Evolutionary conservation across 2,113 vertebrate genomes (phyloP).

Genomic region (Ceuthmochares aereus): DNA sequence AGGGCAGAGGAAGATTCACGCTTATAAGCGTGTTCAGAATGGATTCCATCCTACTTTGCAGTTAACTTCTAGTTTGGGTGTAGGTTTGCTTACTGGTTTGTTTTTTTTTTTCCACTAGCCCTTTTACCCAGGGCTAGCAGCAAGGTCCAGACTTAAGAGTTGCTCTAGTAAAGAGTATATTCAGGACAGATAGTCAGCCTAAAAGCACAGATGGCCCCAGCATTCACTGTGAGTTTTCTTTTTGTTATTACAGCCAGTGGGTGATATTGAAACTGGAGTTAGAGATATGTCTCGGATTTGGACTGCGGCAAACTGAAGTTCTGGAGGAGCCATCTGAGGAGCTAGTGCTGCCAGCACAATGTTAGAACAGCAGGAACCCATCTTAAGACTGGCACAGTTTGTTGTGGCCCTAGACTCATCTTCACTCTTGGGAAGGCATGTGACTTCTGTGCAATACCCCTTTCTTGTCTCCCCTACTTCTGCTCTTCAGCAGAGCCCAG

Average conservation of each 20-base stretch:
- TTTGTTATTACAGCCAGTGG: neutral
- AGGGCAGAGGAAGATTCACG: neutral
- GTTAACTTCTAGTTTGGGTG: neutral
- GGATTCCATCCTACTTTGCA: neutral
- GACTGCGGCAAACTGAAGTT: neutral
- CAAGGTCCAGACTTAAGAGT: neutral
- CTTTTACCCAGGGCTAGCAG: neutral
- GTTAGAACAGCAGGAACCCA: neutral
- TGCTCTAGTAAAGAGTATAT: neutral
- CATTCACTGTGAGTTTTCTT: neutral
- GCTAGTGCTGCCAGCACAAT: neutral
- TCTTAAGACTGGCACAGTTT: neutral
- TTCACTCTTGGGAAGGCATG: neutral
- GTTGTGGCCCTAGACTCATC: neutral
- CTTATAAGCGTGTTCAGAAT: fast-evolving
- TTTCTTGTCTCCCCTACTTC: fast-evolving
- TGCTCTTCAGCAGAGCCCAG: neutral
- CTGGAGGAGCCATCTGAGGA: neutral
- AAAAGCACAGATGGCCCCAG: neutral
- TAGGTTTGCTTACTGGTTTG: neutral
- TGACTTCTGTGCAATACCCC: neutral
- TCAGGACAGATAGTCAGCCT: neutral
- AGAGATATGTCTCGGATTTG: neutral
- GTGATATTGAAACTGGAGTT: neutral
- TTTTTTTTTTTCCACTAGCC: too few relatives aligned